Percentiles rank a stretch among this genome's conserved stretches.
These are phyloP conservation scores for Danio choprae DNA, from an alignment of 2,797 vertebrate species.

Conservation along the genomic window DNA sequence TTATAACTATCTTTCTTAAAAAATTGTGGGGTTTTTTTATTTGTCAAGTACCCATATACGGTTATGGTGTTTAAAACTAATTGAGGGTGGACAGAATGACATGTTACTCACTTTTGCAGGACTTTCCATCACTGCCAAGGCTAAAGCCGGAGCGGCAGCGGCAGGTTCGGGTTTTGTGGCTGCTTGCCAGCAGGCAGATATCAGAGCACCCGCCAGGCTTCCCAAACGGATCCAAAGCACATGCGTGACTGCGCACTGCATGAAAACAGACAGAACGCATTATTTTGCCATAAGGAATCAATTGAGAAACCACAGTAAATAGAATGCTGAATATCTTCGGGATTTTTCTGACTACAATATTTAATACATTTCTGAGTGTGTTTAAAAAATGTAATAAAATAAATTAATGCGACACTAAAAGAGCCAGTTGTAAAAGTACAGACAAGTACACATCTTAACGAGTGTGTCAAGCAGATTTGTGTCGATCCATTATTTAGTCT, in stretches of 20 bases:
- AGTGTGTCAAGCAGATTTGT: no score
- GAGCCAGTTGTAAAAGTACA: no score
- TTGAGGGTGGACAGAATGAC: not conserved
- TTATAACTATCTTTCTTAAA: no score
- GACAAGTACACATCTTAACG: no score
- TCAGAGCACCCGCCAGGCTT: slow-evolving; percentile 96
- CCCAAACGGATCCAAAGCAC: slow-evolving; percentile 88
- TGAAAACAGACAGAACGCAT: not conserved
- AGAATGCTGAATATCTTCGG: not conserved
- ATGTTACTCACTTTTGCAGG: slow-evolving; percentile 94
- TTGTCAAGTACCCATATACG: no score
- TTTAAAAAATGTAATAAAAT: no score
- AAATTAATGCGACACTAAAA: no score
- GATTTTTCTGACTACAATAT: no score
- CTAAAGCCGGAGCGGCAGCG: slow-evolving; percentile 96
- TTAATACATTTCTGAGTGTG: no score
- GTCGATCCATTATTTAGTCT: no score
- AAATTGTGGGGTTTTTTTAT: no score
- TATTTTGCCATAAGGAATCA: not conserved
- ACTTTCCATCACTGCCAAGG: slow-evolving; percentile 94
- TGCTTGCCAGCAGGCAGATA: slow-evolving; percentile 95
- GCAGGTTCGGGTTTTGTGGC: slow-evolving; percentile 96
- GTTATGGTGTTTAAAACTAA: not conserved
- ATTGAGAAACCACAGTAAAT: not conserved
- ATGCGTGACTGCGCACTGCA: slow-evolving; percentile 93